phyloP scores from a whole-genome alignment of 2,797 vertebrate species.

The Pelochelys cantorii region DNA sequence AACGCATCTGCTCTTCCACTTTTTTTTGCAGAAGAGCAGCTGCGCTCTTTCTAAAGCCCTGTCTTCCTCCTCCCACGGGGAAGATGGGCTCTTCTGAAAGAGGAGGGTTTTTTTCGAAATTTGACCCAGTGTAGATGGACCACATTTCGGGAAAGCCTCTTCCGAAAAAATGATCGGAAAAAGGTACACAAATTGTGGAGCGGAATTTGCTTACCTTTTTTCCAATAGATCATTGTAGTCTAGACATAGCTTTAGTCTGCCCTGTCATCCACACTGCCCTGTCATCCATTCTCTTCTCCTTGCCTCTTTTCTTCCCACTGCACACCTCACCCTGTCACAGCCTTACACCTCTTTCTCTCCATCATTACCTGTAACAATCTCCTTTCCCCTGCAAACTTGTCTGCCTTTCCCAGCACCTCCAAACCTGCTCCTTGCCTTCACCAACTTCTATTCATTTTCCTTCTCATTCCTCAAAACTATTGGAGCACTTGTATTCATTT shows the following conservation, averaged over 20 bases:
- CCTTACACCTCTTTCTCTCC: neutral
- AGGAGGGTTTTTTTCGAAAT: too few relatives aligned
- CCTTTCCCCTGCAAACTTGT: neutral
- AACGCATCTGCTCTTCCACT: too few relatives aligned
- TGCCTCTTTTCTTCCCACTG: neutral
- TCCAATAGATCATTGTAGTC: too few relatives aligned
- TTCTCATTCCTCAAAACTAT: neutral
- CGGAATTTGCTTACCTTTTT: too few relatives aligned
- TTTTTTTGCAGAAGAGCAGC: too few relatives aligned
- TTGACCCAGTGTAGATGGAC: too few relatives aligned
- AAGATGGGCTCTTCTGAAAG: too few relatives aligned
- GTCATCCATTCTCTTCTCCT: neutral
- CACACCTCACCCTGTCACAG: fast-evolving
- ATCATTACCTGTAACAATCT: neutral
- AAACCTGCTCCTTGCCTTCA: neutral
- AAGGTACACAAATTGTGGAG: too few relatives aligned
- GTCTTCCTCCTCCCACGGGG: too few relatives aligned
- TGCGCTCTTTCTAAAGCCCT: too few relatives aligned
- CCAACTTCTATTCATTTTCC: neutral
- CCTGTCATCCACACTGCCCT: neutral
- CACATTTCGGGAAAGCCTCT: too few relatives aligned
- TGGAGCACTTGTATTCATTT: neutral
- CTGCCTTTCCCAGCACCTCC: neutral
- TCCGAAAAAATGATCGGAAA: too few relatives aligned
- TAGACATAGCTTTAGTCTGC: neutral